A percentile compares a stretch with the other conserved stretches of the same genome.
phyloP scores from a whole-genome alignment of 2,797 vertebrate species.

The Falco biarmicus region DNA sequence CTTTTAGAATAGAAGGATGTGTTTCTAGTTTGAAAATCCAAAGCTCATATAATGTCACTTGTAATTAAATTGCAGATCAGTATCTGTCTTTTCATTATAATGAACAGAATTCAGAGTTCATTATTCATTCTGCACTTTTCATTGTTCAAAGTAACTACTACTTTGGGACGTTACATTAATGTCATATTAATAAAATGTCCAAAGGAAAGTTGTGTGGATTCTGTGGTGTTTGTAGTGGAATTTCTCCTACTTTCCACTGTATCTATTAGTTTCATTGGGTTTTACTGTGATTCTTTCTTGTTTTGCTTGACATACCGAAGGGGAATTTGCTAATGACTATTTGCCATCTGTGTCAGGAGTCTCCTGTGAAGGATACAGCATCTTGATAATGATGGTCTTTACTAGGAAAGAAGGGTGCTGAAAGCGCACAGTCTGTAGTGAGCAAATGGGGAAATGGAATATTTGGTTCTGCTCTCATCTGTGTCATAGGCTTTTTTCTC shows the following conservation, averaged over 20 bases:
- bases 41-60: background rate
- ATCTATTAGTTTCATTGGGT: background rate
- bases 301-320: background rate
- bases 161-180: background rate
- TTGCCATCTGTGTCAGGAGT: background rate
- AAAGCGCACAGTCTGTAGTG: background rate
- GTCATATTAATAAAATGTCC: background rate
- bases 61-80: background rate
- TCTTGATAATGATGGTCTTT: background rate
- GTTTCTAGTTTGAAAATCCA: background rate
- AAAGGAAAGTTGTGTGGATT: background rate
- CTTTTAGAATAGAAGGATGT: background rate
- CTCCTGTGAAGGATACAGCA: background rate
- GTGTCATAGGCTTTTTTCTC: background rate
- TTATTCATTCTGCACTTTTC: background rate
- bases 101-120: background rate
- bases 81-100: background rate
- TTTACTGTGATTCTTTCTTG: background rate
- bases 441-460: background rate
- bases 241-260: background rate
- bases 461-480: background rate
- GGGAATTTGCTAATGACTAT: background rate
- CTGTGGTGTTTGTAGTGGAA: background rate
- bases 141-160: background rate
- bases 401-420: background rate